Percentiles rank a stretch among this genome's conserved stretches.
These are phyloP conservation scores for Hystrix cristata DNA, from an alignment of 2,113 vertebrate genomes.

Conservation along the genomic window DNA sequence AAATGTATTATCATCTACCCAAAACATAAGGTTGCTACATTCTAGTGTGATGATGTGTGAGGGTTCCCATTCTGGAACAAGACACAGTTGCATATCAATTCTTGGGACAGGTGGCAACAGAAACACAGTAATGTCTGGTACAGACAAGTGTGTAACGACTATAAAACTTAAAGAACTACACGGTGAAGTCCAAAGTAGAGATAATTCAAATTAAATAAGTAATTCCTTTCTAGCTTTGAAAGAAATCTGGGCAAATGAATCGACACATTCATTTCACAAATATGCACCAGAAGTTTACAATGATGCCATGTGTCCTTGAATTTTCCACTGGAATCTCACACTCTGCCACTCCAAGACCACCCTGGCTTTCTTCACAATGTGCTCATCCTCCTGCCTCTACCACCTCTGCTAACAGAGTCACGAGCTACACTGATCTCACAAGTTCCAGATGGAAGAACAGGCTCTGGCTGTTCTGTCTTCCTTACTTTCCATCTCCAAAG, in stretches of 20 bases:
- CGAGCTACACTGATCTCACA: neutral
- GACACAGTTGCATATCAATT: neutral
- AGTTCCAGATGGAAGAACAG: neutral
- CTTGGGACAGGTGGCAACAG: neutral
- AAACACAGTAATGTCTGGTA: neutral
- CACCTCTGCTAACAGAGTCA: neutral
- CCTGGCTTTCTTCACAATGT: neutral
- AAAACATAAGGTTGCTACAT: neutral
- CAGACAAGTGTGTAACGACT: neutral
- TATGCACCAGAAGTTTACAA: neutral
- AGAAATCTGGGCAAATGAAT: slow-evolving; percentile 14
- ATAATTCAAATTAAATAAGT: slow-evolving; percentile 9
- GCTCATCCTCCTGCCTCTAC: no score
- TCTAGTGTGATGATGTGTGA: neutral
- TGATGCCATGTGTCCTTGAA: neutral
- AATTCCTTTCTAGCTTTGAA: neutral
- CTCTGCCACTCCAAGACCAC: neutral
- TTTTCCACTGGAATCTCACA: neutral
- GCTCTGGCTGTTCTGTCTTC: neutral
- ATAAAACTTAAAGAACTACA: neutral
- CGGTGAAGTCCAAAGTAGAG: neutral
- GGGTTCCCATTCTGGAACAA: neutral
- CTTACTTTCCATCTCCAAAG: neutral
- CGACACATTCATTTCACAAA: slow-evolving; percentile 18
- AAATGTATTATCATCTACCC: neutral